Evolutionary conservation across 2,888 invertebrate genomes (phyloP).

Genomic region (Ditylenchus weischeri): DNA sequence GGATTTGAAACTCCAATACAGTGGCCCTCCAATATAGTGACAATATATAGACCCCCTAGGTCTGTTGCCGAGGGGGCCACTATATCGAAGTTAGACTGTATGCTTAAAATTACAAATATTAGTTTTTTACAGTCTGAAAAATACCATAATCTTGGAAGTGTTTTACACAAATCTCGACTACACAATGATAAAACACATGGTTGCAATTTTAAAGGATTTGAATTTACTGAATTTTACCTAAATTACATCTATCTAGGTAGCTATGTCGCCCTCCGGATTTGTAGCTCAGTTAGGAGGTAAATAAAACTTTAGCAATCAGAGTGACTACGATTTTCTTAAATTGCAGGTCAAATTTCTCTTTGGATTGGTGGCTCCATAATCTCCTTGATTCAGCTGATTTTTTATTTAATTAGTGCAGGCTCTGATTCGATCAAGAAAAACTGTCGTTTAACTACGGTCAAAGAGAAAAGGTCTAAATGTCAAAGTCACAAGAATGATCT

Average conservation of each 20-base stretch:
- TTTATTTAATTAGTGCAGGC: slow-evolving; percentile 29
- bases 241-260: slow-evolving; percentile 14
- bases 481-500: no score
- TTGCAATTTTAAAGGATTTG: no score
- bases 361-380: slow-evolving; percentile 53
- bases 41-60: no score
- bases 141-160: slow-evolving; percentile 34
- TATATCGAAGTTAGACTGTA: no score
- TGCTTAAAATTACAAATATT: background rate
- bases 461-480: no score
- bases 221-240: no score
- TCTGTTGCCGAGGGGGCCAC: no score
- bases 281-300: slow-evolving; percentile 46
- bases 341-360: slow-evolving; percentile 51
- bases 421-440: no score
- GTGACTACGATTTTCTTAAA: background rate
- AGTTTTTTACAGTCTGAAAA: slow-evolving; percentile 4
- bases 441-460: no score
- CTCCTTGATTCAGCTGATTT: slow-evolving; percentile 47
- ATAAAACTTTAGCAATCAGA: background rate
- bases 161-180: slow-evolving; percentile 48
- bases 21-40: no score
- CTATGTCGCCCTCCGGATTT: slow-evolving; percentile 48
- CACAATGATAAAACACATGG: slow-evolving; percentile 42
- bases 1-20: no score